Conservation (phyloP, 1,140 invertebrate genomes). For the Magallana ariakensis region DNA sequence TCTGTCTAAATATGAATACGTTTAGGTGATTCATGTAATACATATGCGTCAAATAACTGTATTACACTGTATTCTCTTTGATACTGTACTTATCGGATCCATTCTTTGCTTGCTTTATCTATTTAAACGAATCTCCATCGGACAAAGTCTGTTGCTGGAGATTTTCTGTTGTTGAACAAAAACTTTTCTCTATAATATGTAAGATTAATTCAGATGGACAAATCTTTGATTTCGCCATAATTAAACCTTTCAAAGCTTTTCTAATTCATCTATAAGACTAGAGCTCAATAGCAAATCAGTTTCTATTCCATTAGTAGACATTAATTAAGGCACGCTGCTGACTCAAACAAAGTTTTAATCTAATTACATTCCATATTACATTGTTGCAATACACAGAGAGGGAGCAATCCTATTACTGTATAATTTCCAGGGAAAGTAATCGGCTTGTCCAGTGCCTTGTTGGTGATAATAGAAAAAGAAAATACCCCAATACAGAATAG, state of each 20-base stretch:
- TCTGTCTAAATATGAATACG: too few relatives aligned
- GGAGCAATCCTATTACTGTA: conserved; percentile 13
- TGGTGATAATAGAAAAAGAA: conserved; percentile 30
- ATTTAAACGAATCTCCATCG: too few relatives aligned
- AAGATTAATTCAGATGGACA: not conserved
- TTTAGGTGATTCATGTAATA: too few relatives aligned
- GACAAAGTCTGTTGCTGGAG: too few relatives aligned
- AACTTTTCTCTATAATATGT: too few relatives aligned
- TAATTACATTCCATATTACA: conserved; percentile 13
- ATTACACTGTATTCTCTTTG: too few relatives aligned
- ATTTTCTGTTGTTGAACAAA: too few relatives aligned
- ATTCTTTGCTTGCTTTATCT: too few relatives aligned
- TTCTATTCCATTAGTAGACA: conserved; percentile 11
- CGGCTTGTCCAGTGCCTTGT: conserved; percentile 9
- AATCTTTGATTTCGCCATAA: conserved; percentile 19
- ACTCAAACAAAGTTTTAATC: conserved; percentile 35
- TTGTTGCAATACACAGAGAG: conserved; percentile 17
- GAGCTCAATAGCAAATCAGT: not conserved
- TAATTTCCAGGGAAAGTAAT: conserved; percentile 29
- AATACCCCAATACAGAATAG: conserved; percentile 15
- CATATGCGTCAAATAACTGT: too few relatives aligned
- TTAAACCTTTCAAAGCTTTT: conserved; percentile 1
- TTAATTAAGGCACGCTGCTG: conserved; percentile 20
- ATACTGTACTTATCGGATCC: too few relatives aligned
- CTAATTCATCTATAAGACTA: conserved; percentile 12